Base-by-base conservation (phyloP, 1,140 invertebrate genomes). In the Hyles vespertilio region DNA sequence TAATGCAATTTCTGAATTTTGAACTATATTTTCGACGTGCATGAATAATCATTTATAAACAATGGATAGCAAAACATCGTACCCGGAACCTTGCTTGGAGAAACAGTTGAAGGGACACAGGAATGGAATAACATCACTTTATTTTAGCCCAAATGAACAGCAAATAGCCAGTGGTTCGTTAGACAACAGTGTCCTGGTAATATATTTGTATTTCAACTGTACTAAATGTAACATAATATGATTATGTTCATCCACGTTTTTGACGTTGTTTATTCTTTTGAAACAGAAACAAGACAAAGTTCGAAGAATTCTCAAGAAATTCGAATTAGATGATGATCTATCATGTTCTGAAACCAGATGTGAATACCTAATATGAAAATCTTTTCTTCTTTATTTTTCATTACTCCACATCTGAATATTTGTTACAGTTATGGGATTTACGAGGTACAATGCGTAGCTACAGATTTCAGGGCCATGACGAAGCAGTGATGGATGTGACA, bases 101-200 rank as follows among this genome's bases (percentile, higher is more conserved):
- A 92, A 93, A 67, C 93, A 96, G 78, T 94, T 96, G 59, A 94
- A 94, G 76, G 96, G 96, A 1, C 96, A 97, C 72, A 92, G 92
- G 57, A 92, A 93, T 69, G 77, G 82, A 22, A 92, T 97, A 46
- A 96, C 95, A 9, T 92, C 92, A 55, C 75, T 97, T 8, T 92
- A 92, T 60, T 97, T 96, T 79, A 94, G 92, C 88, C 95, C 95
- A 1, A 92, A 93, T 70, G 92, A 92, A 53, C 91, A 91, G 58
- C 94, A 96, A 81, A 90, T 97, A 49, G 94, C 93, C 9, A 96
- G 95, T 51, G 92, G 94, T 61, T 95, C 95, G 32, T 87, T 93
- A 67, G 96, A 97, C 83, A 90, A 93, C 49, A 93, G 92, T 56
- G 82, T 97, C 49, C 93, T 97, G 91, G 89, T 90, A 77, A 72